Base-by-base conservation (phyloP, 2,797 vertebrate genomes). In the Gobionotothen gibberifrons region DNA sequence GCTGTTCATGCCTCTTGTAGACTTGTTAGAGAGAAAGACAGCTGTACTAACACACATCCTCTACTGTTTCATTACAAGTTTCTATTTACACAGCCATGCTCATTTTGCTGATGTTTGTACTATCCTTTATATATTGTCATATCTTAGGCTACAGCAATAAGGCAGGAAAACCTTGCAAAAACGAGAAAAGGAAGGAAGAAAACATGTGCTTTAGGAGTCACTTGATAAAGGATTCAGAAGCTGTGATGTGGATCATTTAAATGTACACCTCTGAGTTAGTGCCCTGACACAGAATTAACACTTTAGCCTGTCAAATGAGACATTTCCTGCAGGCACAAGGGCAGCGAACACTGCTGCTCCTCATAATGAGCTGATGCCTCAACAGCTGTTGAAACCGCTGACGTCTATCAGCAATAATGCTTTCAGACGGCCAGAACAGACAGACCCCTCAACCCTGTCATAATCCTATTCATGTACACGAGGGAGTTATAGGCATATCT, bases 231-330 rank as follows among this genome's bases (percentile, higher is more conserved):
- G 40, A 69, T 76, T 57, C 65, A 66, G 79, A 73, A 65, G 67
- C 75, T 40, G 69, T 22, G 54, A 71, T 85, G 76, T 74, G 74
- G 84, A 86, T 86, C 66, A 72, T 76, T 87, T 77, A 72, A 68
- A 88, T 84, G 86, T 78, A 76, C 85, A 87, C 86, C 74, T 73
- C 76, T 47, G 55, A 43, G 40, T 84, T 69, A 48, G 74, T 66
- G 74, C 59, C 63, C 43, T 72, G 81, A 63, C 81, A 53, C 60
- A 75, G 79, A 90, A 86, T 89, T 88, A 87, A 86, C 88, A 83
- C 84, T 67, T 77, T 49, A 15, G 32, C 5, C 58, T 68, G 60
- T 76, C 70, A 80, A 74, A 86, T 77, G 74, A 83, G 69, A 78
- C 62, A 56, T 83, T 76, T 79, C 76, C 86, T 74, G 76, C 78